These are phyloP conservation scores for Enteromius radiatus DNA, from an alignment of 2,797 vertebrate genomes.

Conservation along the genomic window DNA sequence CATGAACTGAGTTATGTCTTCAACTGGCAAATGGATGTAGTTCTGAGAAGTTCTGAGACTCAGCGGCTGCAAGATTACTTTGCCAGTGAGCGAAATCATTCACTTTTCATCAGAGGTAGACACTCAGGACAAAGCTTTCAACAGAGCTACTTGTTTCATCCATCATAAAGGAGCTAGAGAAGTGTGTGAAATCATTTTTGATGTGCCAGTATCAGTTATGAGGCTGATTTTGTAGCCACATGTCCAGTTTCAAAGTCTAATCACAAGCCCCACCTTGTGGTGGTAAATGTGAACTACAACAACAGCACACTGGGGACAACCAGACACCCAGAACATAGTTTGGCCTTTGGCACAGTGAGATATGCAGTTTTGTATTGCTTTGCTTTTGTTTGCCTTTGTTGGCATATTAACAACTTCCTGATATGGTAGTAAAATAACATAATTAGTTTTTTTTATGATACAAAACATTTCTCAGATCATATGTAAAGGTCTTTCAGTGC, in stretches of 20 bases:
- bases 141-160: neutral
- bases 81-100: constrained; percentile 23
- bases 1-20: constrained; percentile 25
- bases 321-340: neutral
- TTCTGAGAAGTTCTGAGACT: neutral
- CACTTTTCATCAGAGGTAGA: neutral
- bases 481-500: neutral
- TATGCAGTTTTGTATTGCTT: neutral
- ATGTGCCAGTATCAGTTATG: constrained; percentile 7
- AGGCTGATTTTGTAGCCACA: neutral
- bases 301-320: neutral
- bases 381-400: neutral
- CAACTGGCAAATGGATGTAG: neutral
- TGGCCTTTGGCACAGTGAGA: neutral
- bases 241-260: constrained; percentile 42
- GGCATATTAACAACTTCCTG: neutral
- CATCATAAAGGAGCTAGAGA: neutral
- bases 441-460: neutral
- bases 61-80: constrained; percentile 23
- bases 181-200: constrained; percentile 43
- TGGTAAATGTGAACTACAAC: constrained; percentile 51
- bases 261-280: constrained; percentile 71
- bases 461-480: neutral
- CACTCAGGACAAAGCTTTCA: constrained; percentile 15
- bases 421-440: neutral